Percentiles rank a stretch among this genome's conserved stretches.
Conservation (phyloP, 2,113 vertebrate genomes). For the Siniperca knerii region DNA sequence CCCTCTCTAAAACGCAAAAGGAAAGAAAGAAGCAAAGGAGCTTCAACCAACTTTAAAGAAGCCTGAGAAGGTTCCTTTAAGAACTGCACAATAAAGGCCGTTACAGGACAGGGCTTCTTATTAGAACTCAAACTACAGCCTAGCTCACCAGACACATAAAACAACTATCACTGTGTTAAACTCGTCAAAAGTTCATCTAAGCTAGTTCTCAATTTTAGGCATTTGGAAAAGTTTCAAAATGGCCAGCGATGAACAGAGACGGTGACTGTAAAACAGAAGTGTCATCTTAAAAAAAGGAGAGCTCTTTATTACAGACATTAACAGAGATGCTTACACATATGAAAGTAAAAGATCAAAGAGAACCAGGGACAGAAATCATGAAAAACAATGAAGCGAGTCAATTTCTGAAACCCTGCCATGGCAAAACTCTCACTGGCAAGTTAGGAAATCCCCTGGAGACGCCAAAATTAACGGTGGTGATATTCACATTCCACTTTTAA, state of each 20-base stretch:
- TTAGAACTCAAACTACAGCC: neutral
- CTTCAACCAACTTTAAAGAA: neutral
- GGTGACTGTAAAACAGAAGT: neutral
- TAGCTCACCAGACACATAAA: neutral
- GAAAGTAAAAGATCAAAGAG: slow-evolving; percentile 10
- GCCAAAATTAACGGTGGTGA: no score
- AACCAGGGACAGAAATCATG: neutral
- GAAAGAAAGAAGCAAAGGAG: neutral
- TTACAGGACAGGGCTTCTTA: neutral
- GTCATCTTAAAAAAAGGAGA: slow-evolving; percentile 16
- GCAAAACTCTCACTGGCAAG: slow-evolving; percentile 89
- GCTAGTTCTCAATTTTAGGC: neutral
- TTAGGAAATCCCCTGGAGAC: neutral
- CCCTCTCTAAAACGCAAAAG: neutral
- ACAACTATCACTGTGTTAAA: no score
- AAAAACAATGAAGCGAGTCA: slow-evolving; percentile 58
- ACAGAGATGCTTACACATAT: slow-evolving; percentile 76
- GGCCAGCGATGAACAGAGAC: neutral
- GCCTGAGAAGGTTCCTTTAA: neutral
- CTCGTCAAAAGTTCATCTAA: neutral
- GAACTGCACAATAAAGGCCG: neutral
- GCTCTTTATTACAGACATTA: slow-evolving; percentile 53
- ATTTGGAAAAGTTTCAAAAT: neutral
- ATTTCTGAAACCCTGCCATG: slow-evolving; percentile 88
- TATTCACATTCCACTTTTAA: neutral